A percentile compares a stretch with the other conserved stretches of the same genome.
Evolutionary conservation across 1,140 invertebrate species (phyloP).

Genomic region (Diabrotica virgifera): DNA sequence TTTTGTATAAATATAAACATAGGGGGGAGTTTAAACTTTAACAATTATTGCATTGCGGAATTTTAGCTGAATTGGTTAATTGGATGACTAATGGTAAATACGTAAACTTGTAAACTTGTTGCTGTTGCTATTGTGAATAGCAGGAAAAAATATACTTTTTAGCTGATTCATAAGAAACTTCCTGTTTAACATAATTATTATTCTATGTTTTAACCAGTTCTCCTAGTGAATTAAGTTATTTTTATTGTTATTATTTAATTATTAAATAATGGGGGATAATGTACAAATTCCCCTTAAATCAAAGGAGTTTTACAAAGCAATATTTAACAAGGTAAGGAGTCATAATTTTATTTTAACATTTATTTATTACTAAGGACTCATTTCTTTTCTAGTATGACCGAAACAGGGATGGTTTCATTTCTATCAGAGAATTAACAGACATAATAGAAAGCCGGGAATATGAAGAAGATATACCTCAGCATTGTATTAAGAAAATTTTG

Average conservation of each 20-base stretch:
- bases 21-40: too few relatives aligned
- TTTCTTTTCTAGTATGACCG: conserved; percentile 65
- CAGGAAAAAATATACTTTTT: too few relatives aligned
- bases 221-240: too few relatives aligned
- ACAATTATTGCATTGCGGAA: too few relatives aligned
- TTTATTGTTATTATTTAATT: background rate
- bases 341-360: conserved; percentile 39
- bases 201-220: too few relatives aligned
- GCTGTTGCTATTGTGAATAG: too few relatives aligned
- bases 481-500: conserved; percentile 70
- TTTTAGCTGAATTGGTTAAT: too few relatives aligned
- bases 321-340: conserved; percentile 24
- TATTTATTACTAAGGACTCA: conserved; percentile 1
- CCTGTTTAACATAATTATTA: too few relatives aligned
- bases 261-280: conserved; percentile 6
- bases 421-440: conserved; percentile 64
- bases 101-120: too few relatives aligned
- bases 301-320: conserved; percentile 19
- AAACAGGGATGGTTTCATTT: conserved; percentile 71
- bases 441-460: conserved; percentile 60
- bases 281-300: conserved; percentile 16
- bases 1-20: too few relatives aligned
- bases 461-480: conserved; percentile 68
- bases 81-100: too few relatives aligned
- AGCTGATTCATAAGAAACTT: too few relatives aligned